phyloP scores from a whole-genome alignment of 1,140 invertebrate genomes.

The Anastrepha obliqua region DNA sequence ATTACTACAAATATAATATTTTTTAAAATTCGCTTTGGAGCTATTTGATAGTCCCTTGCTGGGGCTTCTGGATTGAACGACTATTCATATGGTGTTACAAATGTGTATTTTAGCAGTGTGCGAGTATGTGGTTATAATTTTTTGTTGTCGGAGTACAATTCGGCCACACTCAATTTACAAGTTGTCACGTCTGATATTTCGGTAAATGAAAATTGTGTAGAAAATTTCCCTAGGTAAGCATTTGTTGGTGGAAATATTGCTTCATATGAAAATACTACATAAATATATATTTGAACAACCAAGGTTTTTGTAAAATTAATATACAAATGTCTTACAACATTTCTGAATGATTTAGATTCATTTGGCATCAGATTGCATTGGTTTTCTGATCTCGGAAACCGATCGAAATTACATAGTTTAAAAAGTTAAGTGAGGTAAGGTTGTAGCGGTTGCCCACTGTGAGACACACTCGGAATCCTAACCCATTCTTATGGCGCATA shows the following conservation, averaged over 20 bases:
- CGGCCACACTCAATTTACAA: constrained; percentile 28
- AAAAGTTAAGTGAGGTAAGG: too few relatives aligned
- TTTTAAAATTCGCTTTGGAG: not conserved
- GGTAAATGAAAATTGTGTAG: not conserved
- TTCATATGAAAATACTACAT: too few relatives aligned
- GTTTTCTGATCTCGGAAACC: too few relatives aligned
- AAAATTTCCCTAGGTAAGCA: constrained; percentile 31
- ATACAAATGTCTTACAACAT: too few relatives aligned
- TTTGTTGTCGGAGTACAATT: not conserved
- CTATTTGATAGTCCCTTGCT: not conserved
- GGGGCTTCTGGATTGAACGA: not conserved
- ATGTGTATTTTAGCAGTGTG: not conserved
- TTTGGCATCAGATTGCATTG: too few relatives aligned
- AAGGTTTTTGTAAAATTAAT: too few relatives aligned
- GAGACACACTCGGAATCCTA: too few relatives aligned
- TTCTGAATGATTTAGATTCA: too few relatives aligned
- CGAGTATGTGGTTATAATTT: constrained; percentile 1
- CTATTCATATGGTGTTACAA: constrained; percentile 9
- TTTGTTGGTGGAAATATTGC: not conserved
- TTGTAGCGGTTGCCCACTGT: too few relatives aligned
- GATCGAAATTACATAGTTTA: too few relatives aligned
- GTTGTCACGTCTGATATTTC: constrained; percentile 43
- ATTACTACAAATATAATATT: not conserved
- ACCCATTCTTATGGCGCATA: too few relatives aligned
- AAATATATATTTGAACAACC: too few relatives aligned